phyloP scores from a whole-genome alignment of 2,888 invertebrate species.

The Matsumyia berberina region DNA sequence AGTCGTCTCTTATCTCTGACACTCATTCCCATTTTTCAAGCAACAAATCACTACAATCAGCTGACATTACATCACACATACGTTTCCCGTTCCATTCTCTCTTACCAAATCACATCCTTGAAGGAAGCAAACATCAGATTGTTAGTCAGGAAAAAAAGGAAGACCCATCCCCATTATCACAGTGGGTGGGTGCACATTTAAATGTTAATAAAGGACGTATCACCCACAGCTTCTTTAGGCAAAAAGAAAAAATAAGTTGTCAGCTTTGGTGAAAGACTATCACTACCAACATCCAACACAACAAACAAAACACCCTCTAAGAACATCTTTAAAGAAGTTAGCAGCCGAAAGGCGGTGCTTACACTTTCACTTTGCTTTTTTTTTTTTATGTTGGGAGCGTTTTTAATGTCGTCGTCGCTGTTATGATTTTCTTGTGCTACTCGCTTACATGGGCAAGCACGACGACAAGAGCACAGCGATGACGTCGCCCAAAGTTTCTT shows the following conservation, averaged over 20 bases:
- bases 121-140: slow-evolving; percentile 39
- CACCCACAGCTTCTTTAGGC: slow-evolving; percentile 5
- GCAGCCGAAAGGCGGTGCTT: slow-evolving; percentile 67
- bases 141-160: slow-evolving; percentile 9
- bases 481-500: slow-evolving; percentile 19
- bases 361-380: slow-evolving; percentile 50
- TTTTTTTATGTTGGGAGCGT: slow-evolving; percentile 25
- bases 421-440: slow-evolving; percentile 50
- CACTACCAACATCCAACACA: slow-evolving; percentile 33
- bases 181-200: slow-evolving; percentile 39
- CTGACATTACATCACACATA: slow-evolving; percentile 54
- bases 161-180: slow-evolving; percentile 27
- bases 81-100: slow-evolving; percentile 15
- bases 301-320: slow-evolving; percentile 47
- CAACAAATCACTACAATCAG: slow-evolving; percentile 39
- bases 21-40: not conserved
- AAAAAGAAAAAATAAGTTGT: slow-evolving; percentile 53
- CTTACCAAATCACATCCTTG: slow-evolving; percentile 25
- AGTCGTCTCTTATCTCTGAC: not conserved
- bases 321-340: slow-evolving; percentile 61
- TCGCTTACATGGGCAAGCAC: slow-evolving; percentile 3
- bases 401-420: slow-evolving; percentile 58
- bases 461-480: slow-evolving; percentile 5
- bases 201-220: slow-evolving; percentile 54
- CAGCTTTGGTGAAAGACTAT: slow-evolving; percentile 53